Evolutionary conservation across 2,113 vertebrate genomes (phyloP), one percentile per base, ranked within the genome.

Genomic region (Edolisoma coerulescens): DNA sequence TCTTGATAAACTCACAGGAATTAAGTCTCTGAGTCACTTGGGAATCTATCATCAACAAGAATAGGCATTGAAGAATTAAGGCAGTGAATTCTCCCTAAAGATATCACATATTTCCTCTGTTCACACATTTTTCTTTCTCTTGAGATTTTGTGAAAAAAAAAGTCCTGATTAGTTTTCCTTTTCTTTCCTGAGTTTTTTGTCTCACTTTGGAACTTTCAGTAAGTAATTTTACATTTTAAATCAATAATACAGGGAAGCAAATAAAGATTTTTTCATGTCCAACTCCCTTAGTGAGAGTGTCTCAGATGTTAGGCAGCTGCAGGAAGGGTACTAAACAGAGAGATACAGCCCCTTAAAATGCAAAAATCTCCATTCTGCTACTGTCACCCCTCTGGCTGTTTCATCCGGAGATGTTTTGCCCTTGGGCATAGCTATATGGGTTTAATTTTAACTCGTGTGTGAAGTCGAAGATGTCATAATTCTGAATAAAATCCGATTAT

Each of bases 91-190:
- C 8, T 71, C 19, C 5, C 3, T 30, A 52, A 18, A 19, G 3
- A 4, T 63, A 41, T 22, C 2, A 41, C 71, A 15, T 54, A 53
- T 10, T 18, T 76, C 11, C 44, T 75, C n/a, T 71, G 16, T 63
- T 71, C 6, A 12, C 20, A 16, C 3, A 15, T 7, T 39, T 64
- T 74, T 75, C 41, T 19, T 63, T 7, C 15, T n/a, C 32, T 14
- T 41, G 35, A 87, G 11, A 59, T 80, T 68, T 37, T 14, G 5
- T 5, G 13, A 9, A 20, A 2, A 22, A 23, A 86, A 35, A 49
- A 11, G 32, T 1, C 12, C 21, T 5, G 2, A 4, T 33, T 73
- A 3, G 7, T 49, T 68, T 80, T 33, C 6, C 1, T 1, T 41
- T 39, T 45, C 52, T 47, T 35, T 7, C 10, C 19, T 73, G 20